Conservation (phyloP, 30 jellyfish, hydroid and myxozoan genomes). For the Turritopsis dohrnii region DNA sequence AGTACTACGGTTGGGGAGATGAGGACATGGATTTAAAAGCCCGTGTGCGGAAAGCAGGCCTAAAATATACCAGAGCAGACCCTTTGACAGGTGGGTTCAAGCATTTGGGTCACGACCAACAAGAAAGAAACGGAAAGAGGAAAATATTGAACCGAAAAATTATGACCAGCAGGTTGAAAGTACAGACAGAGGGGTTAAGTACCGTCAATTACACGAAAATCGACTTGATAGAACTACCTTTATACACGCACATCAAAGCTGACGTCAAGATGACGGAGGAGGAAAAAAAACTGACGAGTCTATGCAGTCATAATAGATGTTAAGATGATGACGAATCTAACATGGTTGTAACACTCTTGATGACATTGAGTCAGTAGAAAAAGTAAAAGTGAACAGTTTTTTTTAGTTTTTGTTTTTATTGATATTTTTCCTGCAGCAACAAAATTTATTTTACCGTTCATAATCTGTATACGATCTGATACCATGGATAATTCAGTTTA, state of each 20-base stretch:
- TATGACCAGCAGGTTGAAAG: neutral
- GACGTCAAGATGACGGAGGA: neutral
- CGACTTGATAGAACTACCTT: neutral
- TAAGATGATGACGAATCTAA: neutral
- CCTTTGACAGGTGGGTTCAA: neutral
- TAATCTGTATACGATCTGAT: too few relatives aligned
- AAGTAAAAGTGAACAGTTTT: too few relatives aligned
- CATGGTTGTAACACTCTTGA: too few relatives aligned
- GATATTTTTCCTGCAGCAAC: too few relatives aligned
- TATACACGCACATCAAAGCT: slow-evolving; percentile 10
- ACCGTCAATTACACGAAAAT: neutral
- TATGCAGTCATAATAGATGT: neutral
- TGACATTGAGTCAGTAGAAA: too few relatives aligned
- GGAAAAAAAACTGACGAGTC: neutral
- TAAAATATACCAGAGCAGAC: neutral
- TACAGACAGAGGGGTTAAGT: neutral
- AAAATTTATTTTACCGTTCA: too few relatives aligned
- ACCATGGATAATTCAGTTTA: too few relatives aligned
- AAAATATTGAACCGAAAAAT: neutral
- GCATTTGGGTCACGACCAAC: neutral
- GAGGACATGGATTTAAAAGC: neutral
- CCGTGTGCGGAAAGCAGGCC: neutral
- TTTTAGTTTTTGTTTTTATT: too few relatives aligned
- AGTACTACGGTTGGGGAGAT: slow-evolving; percentile 1
- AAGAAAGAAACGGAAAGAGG: neutral